A percentile compares a stretch with the other conserved stretches of the same genome.
These are phyloP conservation scores for Hormaphis cornu DNA, from an alignment of 1,140 invertebrate genomes.

Conservation along the genomic window DNA sequence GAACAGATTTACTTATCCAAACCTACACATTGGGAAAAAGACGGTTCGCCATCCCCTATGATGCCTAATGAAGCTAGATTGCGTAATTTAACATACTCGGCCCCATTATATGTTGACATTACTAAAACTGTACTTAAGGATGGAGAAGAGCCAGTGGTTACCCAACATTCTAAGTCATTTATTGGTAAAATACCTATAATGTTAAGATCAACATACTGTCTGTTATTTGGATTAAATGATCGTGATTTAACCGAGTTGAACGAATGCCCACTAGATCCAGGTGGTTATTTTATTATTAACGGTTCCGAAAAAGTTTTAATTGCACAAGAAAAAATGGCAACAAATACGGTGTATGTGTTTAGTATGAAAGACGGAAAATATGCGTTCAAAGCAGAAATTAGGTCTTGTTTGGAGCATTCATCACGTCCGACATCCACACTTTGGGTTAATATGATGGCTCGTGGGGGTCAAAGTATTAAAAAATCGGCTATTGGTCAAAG, in stretches of 20 bases:
- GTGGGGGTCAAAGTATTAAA: slow-evolving; percentile 83
- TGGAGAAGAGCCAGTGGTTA: slow-evolving; percentile 82
- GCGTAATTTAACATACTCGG: slow-evolving; percentile 85
- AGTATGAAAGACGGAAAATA: slow-evolving; percentile 97
- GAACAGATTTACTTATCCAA: slow-evolving; percentile 98
- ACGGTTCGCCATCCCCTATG: slow-evolving; percentile 95
- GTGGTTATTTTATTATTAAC: slow-evolving; percentile 93
- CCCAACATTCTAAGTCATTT: slow-evolving; percentile 93
- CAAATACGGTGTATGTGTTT: slow-evolving; percentile 98
- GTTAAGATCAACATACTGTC: slow-evolving; percentile 92
- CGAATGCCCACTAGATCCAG: slow-evolving; percentile 96
- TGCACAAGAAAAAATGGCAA: slow-evolving; percentile 99
- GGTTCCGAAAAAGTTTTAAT: slow-evolving; percentile 93
- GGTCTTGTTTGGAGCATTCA: slow-evolving; percentile 90
- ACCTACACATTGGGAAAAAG: slow-evolving; percentile 99
- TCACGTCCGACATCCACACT: slow-evolving; percentile 88
- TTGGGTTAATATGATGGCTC: slow-evolving; percentile 99
- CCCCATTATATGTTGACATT: slow-evolving; percentile 96
- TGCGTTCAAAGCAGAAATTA: slow-evolving; percentile 93
- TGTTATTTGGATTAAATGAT: slow-evolving; percentile 86
- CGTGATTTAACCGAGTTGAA: slow-evolving; percentile 97
- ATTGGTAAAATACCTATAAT: slow-evolving; percentile 99
- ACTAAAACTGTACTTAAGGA: slow-evolving; percentile 90
- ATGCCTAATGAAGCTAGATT: slow-evolving; percentile 97
- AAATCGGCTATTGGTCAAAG: slow-evolving; percentile 96